phyloP scores from a whole-genome alignment of 2,888 invertebrate genomes.

The Polia nebulosa region DNA sequence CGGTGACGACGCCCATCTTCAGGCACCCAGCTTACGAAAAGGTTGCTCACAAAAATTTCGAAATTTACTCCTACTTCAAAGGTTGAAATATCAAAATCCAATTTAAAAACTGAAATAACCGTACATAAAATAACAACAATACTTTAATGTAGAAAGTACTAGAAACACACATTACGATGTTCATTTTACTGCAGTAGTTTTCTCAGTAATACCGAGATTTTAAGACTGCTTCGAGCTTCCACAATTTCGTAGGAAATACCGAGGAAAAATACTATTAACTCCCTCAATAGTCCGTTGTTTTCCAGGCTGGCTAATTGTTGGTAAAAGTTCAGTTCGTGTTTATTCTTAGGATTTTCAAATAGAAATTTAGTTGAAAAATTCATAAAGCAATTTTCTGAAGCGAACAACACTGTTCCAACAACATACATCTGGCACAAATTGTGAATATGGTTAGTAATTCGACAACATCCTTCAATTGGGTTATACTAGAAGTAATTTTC shows the following conservation, averaged over 20 bases:
- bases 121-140: slow-evolving; percentile 22
- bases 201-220: slow-evolving; percentile 20
- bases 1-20: too few species aligned
- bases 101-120: not conserved
- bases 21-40: too few species aligned
- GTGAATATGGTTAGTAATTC: not conserved
- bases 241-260: slow-evolving; percentile 25
- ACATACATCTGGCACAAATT: not conserved
- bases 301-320: slow-evolving; percentile 5
- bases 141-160: slow-evolving; percentile 9
- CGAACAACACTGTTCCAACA: not conserved
- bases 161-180: slow-evolving; percentile 1
- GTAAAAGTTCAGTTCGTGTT: not conserved
- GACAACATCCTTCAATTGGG: not conserved
- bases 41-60: too few species aligned
- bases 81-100: too few species aligned
- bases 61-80: too few species aligned
- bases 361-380: not conserved
- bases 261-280: slow-evolving; percentile 12
- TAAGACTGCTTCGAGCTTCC: slow-evolving; percentile 18
- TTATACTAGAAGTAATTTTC: too few species aligned
- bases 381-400: not conserved
- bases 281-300: slow-evolving; percentile 3
- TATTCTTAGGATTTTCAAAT: not conserved
- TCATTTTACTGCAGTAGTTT: slow-evolving; percentile 22